These are phyloP conservation scores for Daphoenositta chrysoptera DNA, from an alignment of 2,113 vertebrate genomes.

Conservation along the genomic window DNA sequence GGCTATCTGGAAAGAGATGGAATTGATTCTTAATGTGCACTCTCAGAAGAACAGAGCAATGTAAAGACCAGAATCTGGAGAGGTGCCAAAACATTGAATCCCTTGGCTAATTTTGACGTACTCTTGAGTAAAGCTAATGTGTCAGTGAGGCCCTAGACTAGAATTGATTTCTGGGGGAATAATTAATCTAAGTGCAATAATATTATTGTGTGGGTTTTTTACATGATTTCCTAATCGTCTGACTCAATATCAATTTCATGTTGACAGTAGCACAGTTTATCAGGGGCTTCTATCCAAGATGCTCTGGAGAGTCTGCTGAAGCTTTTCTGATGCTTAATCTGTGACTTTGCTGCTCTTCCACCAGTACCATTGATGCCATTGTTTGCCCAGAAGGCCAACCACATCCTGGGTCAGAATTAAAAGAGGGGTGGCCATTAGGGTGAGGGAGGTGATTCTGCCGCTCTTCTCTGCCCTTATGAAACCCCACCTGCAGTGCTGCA, in stretches of 20 bases:
- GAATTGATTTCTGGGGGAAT: background rate
- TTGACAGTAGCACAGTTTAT: background rate
- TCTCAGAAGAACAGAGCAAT: background rate
- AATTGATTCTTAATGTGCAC: background rate
- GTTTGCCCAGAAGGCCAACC: background rate
- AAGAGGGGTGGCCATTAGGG: background rate
- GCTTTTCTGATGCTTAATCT: background rate
- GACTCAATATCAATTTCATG: background rate
- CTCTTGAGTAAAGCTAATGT: background rate
- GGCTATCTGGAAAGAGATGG: background rate
- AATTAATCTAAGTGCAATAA: constrained; percentile 31
- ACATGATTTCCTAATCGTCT: background rate
- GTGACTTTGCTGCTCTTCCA: background rate
- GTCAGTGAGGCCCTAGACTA: background rate
- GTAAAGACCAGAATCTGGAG: background rate
- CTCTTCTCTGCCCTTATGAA: background rate
- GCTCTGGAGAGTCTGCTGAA: background rate
- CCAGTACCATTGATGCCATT: background rate
- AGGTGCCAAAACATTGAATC: background rate
- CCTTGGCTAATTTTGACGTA: background rate
- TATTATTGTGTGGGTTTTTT: background rate
- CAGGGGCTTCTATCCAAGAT: background rate
- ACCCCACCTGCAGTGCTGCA: background rate
- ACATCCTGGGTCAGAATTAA: background rate
- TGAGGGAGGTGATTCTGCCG: background rate